A percentile compares a stretch with the other conserved stretches of the same genome.
Evolutionary conservation across 1,140 invertebrate species (phyloP).

Genomic region (Mactra quadrangularis): DNA sequence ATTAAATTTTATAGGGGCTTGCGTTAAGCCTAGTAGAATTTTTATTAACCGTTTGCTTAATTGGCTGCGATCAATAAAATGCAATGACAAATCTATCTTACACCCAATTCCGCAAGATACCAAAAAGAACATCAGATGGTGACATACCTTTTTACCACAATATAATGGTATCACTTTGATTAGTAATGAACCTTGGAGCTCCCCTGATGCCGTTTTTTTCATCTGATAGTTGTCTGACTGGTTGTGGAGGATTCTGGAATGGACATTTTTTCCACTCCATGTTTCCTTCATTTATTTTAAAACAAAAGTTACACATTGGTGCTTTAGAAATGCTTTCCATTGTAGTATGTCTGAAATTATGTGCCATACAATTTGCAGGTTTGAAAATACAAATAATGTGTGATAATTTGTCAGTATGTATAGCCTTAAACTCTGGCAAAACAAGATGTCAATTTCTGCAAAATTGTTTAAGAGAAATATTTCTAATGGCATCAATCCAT

Average conservation of each 20-base stretch:
- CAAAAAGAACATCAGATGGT: neutral
- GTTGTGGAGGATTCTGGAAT: too few species aligned
- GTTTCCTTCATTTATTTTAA: neutral
- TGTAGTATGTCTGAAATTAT: neutral
- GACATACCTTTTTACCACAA: neutral
- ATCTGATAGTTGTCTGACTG: neutral
- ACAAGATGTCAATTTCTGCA: too few species aligned
- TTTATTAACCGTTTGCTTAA: too few species aligned
- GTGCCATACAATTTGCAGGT: neutral
- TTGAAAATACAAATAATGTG: neutral
- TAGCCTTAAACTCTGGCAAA: neutral
- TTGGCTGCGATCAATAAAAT: too few species aligned
- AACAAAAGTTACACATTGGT: neutral
- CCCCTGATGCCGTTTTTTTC: neutral
- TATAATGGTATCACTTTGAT: neutral
- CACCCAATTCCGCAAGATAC: neutral
- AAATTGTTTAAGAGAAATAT: too few species aligned
- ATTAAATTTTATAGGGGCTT: conserved; percentile 22
- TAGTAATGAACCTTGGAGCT: neutral
- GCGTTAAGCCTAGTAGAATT: neutral
- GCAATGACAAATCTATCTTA: neutral
- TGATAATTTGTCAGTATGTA: neutral
- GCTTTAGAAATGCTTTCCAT: too few species aligned
- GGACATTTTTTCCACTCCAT: neutral
- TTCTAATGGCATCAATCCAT: too few species aligned